Conservation (phyloP, 2,113 vertebrate genomes). For the Saimiri boliviensis region DNA sequence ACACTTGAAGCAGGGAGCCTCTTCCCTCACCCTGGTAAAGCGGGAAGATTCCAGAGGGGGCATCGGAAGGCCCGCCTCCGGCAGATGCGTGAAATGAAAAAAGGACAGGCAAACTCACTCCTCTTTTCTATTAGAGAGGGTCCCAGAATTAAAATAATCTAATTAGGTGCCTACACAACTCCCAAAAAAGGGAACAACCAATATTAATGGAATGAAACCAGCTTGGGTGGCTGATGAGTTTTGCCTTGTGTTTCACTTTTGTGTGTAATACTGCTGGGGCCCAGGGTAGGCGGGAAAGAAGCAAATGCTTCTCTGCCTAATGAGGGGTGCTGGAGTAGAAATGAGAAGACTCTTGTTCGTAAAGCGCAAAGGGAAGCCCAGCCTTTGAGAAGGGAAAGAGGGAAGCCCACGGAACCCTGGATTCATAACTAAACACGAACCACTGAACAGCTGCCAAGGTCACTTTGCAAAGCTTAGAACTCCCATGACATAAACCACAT, state of each 20-base stretch:
- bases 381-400: not conserved
- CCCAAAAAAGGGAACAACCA: not conserved
- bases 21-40: not conserved
- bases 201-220: not conserved
- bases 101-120: not conserved
- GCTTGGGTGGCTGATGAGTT: not conserved
- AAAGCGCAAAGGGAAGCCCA: not conserved
- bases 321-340: not conserved
- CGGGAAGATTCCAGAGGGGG: not conserved
- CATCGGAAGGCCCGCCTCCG: not conserved
- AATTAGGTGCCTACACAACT: not conserved
- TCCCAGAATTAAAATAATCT: not conserved
- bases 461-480: accelerated
- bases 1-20: not conserved
- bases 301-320: not conserved
- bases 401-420: not conserved
- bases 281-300: not conserved
- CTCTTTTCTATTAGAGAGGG: not conserved
- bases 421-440: not conserved
- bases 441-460: not conserved
- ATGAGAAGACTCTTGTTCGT: not conserved
- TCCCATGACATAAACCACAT: accelerated
- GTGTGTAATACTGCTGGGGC: not conserved
- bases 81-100: not conserved
- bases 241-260: not conserved